Conservation (phyloP, 2,797 vertebrate genomes). For the Cuculus canorus region DNA sequence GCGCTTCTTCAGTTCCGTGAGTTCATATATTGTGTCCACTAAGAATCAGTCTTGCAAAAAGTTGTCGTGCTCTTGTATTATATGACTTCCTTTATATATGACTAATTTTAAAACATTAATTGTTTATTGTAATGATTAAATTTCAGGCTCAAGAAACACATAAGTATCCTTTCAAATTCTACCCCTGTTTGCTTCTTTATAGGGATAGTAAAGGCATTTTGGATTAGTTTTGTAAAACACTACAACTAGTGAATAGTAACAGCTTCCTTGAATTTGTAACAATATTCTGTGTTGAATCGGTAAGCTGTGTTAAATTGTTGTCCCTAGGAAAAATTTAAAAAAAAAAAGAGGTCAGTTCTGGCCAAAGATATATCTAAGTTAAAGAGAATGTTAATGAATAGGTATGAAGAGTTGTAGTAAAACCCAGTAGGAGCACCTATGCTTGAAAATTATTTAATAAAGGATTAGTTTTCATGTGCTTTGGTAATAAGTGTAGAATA, state of each 20-base stretch:
- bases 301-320: not conserved
- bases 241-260: not conserved
- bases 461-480: not conserved
- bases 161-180: not conserved
- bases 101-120: not conserved
- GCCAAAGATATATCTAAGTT: not conserved
- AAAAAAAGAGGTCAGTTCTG: accelerated
- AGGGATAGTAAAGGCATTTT: not conserved
- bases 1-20: not conserved
- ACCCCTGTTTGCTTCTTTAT: not conserved
- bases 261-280: not conserved
- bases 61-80: not conserved
- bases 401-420: not conserved
- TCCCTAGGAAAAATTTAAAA: not conserved
- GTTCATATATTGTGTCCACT: not conserved
- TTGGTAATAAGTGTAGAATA: not conserved
- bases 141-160: not conserved
- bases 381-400: not conserved
- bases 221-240: not conserved
- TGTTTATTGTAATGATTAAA: not conserved
- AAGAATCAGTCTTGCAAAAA: not conserved
- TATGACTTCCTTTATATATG: not conserved
- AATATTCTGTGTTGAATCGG: not conserved
- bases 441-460: not conserved
- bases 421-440: not conserved